Conservation (phyloP, 2,113 vertebrate species). For the Microcebus ravelobensis region DNA sequence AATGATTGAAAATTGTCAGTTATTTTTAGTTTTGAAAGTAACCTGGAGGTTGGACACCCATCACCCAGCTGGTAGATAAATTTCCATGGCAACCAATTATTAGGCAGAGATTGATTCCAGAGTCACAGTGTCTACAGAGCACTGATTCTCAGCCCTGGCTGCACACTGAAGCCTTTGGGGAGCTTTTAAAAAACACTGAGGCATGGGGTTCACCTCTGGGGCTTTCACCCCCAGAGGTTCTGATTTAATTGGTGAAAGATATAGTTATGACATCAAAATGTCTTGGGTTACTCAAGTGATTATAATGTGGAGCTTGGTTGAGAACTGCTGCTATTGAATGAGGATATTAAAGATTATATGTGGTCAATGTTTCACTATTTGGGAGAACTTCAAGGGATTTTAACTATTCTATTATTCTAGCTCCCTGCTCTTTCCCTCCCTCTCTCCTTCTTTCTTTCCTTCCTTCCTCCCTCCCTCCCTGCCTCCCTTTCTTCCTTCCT, state of each 20-base stretch:
- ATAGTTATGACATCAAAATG: not conserved
- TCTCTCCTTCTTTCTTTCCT: fast-evolving
- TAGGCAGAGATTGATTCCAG: conserved; percentile 56
- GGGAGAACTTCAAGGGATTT: not conserved
- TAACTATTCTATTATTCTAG: not conserved
- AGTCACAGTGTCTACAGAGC: not conserved
- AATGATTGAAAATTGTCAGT: conserved; percentile 40
- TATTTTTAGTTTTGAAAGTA: conserved; percentile 70
- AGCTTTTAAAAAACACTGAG: not conserved
- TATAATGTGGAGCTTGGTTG: not conserved
- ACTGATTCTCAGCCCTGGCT: conserved; percentile 8
- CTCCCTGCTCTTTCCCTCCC: fast-evolving
- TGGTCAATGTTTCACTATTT: not conserved
- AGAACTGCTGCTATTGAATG: not conserved
- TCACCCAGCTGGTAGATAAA: conserved; percentile 40
- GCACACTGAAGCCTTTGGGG: not conserved
- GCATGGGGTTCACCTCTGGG: not conserved
- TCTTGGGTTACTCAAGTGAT: not conserved
- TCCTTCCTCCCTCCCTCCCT: fast-evolving
- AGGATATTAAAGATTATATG: not conserved
- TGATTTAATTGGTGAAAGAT: conserved; percentile 31
- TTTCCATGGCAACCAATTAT: conserved; percentile 70
- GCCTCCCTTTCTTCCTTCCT: fast-evolving
- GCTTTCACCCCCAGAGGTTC: not conserved
- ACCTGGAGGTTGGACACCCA: conserved; percentile 33